Conservation (phyloP, 35 echinoderm and acorn worm species). For the Holothuria glaberrima region DNA sequence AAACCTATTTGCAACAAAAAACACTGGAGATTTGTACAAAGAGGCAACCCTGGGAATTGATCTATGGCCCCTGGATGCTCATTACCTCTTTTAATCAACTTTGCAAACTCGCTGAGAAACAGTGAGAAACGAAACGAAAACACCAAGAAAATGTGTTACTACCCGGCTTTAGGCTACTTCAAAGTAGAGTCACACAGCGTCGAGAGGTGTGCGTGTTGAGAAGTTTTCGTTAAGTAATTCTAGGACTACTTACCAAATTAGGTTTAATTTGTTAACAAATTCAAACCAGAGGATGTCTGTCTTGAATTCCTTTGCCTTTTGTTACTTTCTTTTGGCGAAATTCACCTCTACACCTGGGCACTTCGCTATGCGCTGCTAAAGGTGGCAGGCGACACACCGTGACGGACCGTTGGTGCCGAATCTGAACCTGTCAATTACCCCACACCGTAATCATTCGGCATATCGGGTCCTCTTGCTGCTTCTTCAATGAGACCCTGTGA, state of each 20-base stretch:
- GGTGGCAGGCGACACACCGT: conserved; percentile 12
- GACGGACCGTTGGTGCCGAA: conserved; percentile 1
- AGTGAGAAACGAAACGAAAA: conserved; percentile 10
- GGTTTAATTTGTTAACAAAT: conserved; percentile 38
- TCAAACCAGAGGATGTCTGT: conserved; percentile 1
- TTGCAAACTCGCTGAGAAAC: conserved; percentile 5
- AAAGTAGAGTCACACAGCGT: conserved; percentile 7
- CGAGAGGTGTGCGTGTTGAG: conserved; percentile 30
- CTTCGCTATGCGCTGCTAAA: conserved; percentile 45
- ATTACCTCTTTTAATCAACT: conserved; percentile 35
- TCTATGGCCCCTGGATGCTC: conserved; percentile 10
- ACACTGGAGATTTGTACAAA: neutral
- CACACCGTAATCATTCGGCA: no score
- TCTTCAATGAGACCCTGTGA: neutral
- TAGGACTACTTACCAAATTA: conserved; percentile 48
- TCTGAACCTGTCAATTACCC: conserved; percentile 20
- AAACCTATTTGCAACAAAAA: conserved; percentile 13
- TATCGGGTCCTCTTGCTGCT: no score
- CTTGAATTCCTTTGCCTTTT: conserved; percentile 22
- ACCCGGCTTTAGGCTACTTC: no score
- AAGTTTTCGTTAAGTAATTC: conserved; percentile 35
- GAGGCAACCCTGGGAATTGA: conserved; percentile 8
- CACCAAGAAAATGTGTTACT: neutral
- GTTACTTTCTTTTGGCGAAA: neutral
- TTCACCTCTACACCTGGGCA: conserved; percentile 18